Conservation (phyloP, 2,888 invertebrate species). For the Drosophila picticornis region DNA sequence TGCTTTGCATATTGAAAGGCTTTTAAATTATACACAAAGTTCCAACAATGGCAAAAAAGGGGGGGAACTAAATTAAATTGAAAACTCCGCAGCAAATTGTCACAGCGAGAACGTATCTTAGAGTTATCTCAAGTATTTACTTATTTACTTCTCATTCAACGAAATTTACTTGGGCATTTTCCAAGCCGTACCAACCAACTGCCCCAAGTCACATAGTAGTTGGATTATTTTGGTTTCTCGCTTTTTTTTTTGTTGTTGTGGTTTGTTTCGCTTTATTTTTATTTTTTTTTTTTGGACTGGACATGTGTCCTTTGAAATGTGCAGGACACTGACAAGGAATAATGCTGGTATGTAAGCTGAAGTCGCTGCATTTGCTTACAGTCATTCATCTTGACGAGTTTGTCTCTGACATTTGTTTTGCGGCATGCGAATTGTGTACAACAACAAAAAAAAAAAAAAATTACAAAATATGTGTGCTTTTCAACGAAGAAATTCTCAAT, state of each 20-base stretch:
- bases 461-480: background rate
- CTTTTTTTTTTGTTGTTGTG: background rate
- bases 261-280: background rate
- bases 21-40: slow-evolving; percentile 45
- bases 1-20: slow-evolving; percentile 73
- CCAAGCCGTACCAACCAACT: slow-evolving; percentile 34
- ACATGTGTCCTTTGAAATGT: slow-evolving; percentile 73
- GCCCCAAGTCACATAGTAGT: slow-evolving; percentile 41
- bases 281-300: slow-evolving; percentile 31
- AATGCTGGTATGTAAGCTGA: slow-evolving; percentile 67
- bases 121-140: slow-evolving; percentile 75
- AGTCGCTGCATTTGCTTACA: slow-evolving; percentile 60
- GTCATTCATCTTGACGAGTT: slow-evolving; percentile 61
- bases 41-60: slow-evolving; percentile 17
- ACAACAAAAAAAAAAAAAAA: background rate
- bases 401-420: slow-evolving; percentile 64
- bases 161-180: slow-evolving; percentile 74
- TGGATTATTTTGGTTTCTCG: slow-evolving; percentile 8
- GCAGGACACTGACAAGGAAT: slow-evolving; percentile 73
- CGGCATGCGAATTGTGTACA: slow-evolving; percentile 65
- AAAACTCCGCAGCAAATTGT: slow-evolving; percentile 51
- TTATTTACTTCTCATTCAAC: slow-evolving; percentile 79
- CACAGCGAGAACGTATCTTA: slow-evolving; percentile 45
- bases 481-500: background rate
- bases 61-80: slow-evolving; percentile 39